A percentile compares a stretch with the other conserved stretches of the same genome.
Evolutionary conservation across 2,797 vertebrate species (phyloP).

Genomic region (Buphagus erythrorhynchus): DNA sequence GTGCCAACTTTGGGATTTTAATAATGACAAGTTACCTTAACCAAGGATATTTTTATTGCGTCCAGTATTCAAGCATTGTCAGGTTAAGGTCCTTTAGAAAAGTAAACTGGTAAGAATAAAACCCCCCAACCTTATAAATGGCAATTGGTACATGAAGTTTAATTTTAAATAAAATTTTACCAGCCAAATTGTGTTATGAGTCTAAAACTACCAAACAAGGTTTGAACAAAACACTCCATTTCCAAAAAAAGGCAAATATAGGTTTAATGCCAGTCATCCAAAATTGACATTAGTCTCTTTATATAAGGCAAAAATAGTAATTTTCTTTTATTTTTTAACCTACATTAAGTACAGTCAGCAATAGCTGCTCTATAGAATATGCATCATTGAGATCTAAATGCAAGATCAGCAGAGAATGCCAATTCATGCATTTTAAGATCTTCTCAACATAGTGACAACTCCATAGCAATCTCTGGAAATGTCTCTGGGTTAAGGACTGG

Average conservation of each 20-base stretch:
- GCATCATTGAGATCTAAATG: constrained; percentile 46
- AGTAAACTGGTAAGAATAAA: not conserved
- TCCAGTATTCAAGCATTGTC: constrained; percentile 13
- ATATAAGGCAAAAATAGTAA: constrained; percentile 55
- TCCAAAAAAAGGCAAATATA: constrained; percentile 2
- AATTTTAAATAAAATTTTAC: not conserved
- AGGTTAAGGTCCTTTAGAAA: constrained; percentile 30
- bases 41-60: constrained; percentile 43
- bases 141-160: not conserved
- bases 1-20: not conserved
- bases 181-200: not conserved
- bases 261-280: constrained; percentile 37
- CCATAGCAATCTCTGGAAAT: not conserved
- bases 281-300: constrained; percentile 15
- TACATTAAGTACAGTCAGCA: not conserved
- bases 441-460: constrained; percentile 37
- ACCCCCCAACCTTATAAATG: not conserved
- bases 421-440: not conserved
- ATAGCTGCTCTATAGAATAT: not conserved
- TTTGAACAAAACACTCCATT: constrained; percentile 14
- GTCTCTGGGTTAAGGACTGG: not conserved
- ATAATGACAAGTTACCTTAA: constrained; percentile 35
- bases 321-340: constrained; percentile 16
- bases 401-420: not conserved
- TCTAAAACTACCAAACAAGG: not conserved